phyloP scores from a whole-genome alignment of 2,113 vertebrate genomes.

The Rattus norvegicus region DNA sequence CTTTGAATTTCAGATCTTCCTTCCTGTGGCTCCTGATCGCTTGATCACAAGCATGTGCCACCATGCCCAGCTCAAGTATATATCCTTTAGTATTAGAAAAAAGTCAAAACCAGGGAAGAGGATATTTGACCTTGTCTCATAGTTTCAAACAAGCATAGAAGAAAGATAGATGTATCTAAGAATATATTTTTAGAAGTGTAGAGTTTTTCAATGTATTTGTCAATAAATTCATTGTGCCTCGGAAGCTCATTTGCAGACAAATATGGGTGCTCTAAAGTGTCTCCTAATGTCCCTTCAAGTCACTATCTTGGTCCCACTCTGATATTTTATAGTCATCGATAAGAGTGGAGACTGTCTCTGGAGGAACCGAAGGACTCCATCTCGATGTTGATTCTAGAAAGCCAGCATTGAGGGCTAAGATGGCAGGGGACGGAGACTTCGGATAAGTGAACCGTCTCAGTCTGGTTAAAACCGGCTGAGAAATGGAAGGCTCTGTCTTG shows the following conservation, averaged over 20 bases:
- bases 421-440: neutral
- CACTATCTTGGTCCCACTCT: neutral
- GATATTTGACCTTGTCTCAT: neutral
- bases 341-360: neutral
- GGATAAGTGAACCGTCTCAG: neutral
- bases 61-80: neutral
- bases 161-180: neutral
- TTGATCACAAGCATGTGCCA: neutral
- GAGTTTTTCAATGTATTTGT: slow-evolving; percentile 13
- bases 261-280: neutral
- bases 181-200: neutral
- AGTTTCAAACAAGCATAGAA: slow-evolving; percentile 3
- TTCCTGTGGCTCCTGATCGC: neutral
- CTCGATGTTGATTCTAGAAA: neutral
- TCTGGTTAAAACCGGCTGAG: slow-evolving; percentile 6
- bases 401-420: neutral
- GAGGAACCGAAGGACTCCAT: neutral
- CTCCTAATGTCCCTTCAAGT: neutral
- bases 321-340: neutral
- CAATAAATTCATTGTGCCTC: neutral
- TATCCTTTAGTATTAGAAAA: neutral
- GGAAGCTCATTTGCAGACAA: neutral
- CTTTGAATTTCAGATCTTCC: neutral
- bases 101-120: neutral
- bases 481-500: neutral